phyloP scores from a whole-genome alignment of 2,888 invertebrate genomes.

The Acronicta psi region DNA sequence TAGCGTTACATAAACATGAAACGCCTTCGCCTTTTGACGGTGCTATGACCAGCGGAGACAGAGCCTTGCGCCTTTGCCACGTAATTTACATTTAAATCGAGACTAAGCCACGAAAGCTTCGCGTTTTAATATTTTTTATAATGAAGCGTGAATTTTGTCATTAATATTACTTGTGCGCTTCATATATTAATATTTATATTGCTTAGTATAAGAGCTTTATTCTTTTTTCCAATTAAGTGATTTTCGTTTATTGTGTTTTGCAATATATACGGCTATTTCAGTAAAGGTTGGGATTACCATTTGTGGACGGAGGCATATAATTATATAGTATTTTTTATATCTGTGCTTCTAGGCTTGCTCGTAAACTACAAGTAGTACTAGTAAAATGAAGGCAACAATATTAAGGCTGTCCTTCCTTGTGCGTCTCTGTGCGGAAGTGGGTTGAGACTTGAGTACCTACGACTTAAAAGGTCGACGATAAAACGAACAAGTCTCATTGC shows the following conservation, averaged over 20 bases:
- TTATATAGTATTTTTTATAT: constrained; percentile 26
- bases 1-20: constrained; percentile 67
- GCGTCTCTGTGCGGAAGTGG: constrained; percentile 59
- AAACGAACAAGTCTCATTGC: constrained; percentile 79
- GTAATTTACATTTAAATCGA: constrained; percentile 75
- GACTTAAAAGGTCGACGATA: constrained; percentile 74
- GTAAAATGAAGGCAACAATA: constrained; percentile 48
- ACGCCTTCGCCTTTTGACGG: constrained; percentile 57
- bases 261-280: background rate
- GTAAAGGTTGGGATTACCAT: background rate
- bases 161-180: constrained; percentile 41
- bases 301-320: constrained; percentile 2
- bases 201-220: constrained; percentile 1
- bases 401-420: constrained; percentile 51
- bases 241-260: background rate
- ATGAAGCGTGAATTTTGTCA: constrained; percentile 53
- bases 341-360: constrained; percentile 21
- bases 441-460: constrained; percentile 66
- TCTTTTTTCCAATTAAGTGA: background rate
- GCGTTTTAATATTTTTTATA: constrained; percentile 50
- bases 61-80: constrained; percentile 57
- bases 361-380: constrained; percentile 45
- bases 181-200: constrained; percentile 11
- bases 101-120: constrained; percentile 53
- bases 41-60: constrained; percentile 60